Base-by-base conservation (phyloP, 1,140 invertebrate genomes). In the Temnothorax curvispinosus region DNA sequence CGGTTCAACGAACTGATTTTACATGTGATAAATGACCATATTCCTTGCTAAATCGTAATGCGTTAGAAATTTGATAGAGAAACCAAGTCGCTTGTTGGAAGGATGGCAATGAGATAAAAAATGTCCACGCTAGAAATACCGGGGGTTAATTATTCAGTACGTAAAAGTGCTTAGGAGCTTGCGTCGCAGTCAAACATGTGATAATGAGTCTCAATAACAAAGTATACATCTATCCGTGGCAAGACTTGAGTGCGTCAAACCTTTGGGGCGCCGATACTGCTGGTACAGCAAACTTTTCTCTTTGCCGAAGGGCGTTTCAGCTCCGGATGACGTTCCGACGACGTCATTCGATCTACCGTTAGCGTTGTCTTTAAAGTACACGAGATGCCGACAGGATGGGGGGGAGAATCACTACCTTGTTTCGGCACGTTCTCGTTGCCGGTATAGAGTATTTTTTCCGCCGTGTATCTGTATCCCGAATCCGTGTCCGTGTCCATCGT, bases 401-500 rank as follows among this genome's bases (percentile, higher is more conserved):
- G 15, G 41, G 35, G 44, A 50, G 60, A 27, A 65, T 85, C 82
- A 78, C 58, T 91, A 91, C 90, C 87, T 89, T 91, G 90, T 78
- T 44, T 87, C 11, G 86, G 84, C 50, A 58, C 56, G n/a, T 85
- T 85, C 52, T 88, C 82, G 62, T 90, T 69, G 41, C 80, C 38
- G 18, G 86, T 81, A 64, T 72, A 85, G 84, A 90, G 47, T 56
- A 85, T 58, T 74, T 89, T 72, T 9, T 88, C 86, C 3, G 60
- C 32, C 9, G 64, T 67, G 41, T 69, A 82, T 54, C 58, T 84
- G 47, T 87, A 89, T 60, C 74, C 76, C 13, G 81, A 15, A 54
- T 91, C 87, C 47, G n/a, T 8, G 41, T 92, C 91, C n/a, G 84
- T 87, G 32, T 89, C 91, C 18, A 88, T 47, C 0, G 87, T 90